Percentiles rank a stretch among this genome's conserved stretches.
Conservation (phyloP, 2,888 invertebrate species). For the Piscicola geometra region DNA sequence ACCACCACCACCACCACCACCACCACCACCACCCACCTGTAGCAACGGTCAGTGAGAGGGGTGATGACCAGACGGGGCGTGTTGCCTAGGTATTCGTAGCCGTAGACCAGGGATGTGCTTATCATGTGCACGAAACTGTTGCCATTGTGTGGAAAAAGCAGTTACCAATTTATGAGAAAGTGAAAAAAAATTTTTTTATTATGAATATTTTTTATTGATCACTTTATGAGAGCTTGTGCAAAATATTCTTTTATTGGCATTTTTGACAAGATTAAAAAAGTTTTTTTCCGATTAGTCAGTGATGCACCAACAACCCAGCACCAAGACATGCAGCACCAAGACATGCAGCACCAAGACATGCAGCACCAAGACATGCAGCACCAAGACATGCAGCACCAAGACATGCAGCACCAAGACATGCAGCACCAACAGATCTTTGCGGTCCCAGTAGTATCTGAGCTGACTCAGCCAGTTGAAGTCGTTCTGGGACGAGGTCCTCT, state of each 20-base stretch:
- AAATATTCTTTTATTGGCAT: no score
- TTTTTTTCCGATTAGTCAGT: no score
- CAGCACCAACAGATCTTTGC: constrained; percentile 64
- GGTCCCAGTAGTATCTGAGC: constrained; percentile 82
- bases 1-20: no score
- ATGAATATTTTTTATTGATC: neutral
- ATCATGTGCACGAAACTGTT: constrained; percentile 80
- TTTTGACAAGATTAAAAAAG: no score
- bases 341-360: no score
- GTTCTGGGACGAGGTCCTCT: constrained; percentile 65
- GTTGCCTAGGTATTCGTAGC: constrained; percentile 91
- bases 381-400: no score
- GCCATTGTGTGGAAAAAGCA: neutral
- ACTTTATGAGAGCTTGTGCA: no score
- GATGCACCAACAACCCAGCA: no score
- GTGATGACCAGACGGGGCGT: constrained; percentile 71
- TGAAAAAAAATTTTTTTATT: neutral
- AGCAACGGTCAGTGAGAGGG: constrained; percentile 56
- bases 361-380: no score
- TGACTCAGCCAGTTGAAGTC: constrained; percentile 61
- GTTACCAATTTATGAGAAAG: neutral
- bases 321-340: no score
- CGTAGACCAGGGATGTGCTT: constrained; percentile 87
- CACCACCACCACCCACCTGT: constrained; percentile 47
- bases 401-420: no score